Base-by-base conservation (phyloP, 2,797 vertebrate species). In the Choloepus didactylus region DNA sequence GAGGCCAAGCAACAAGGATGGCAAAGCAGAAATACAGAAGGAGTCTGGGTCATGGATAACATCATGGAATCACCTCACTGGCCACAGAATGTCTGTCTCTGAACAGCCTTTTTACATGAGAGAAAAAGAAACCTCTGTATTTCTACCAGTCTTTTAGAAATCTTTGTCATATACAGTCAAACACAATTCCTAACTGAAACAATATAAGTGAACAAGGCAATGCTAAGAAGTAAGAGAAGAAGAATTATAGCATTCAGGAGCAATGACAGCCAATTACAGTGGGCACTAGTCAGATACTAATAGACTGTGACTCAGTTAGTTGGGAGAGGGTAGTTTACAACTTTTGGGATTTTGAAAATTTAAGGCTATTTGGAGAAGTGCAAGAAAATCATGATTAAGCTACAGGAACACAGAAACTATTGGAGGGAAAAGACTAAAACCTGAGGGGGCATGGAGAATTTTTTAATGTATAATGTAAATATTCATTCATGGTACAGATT, bases 401-500 rank as follows among this genome's bases (percentile, higher is more conserved):
- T 66, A 75, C 3, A 60, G 49, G 18, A 93, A 80, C 54, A 51
- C 0, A 44, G 12, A 90, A 73, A 44, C 38, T 89, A 16, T 82
- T 94, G 60, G 67, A 69, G 23, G 10, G 31, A 60, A 82, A 89
- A 81, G 31, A 23, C 56, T 93, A 85, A 82, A 96, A 95, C 38
- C 7, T 72, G 35, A 80, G 46, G 72, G 12, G 56, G 31, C 9
- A 16, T 41, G 21, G 46, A 91, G 5, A 95, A 95, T 87, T 93
- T 90, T 85, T 75, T 64, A 81, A 93, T 54, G 69, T 12, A 62
- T 70, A 88, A 93, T 25, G 27, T 41, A 94, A 80, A 70, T 60
- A 67, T 83, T 88, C 88, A 35, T 19, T 75, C 29, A 84, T 73
- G 79, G 38, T 94, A 83, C 72, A 93, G 89, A 96, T 56, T 94